Percentiles rank a stretch among this genome's conserved stretches.
These are phyloP conservation scores for Idaea straminata DNA, from an alignment of 2,888 invertebrate species.

Conservation along the genomic window DNA sequence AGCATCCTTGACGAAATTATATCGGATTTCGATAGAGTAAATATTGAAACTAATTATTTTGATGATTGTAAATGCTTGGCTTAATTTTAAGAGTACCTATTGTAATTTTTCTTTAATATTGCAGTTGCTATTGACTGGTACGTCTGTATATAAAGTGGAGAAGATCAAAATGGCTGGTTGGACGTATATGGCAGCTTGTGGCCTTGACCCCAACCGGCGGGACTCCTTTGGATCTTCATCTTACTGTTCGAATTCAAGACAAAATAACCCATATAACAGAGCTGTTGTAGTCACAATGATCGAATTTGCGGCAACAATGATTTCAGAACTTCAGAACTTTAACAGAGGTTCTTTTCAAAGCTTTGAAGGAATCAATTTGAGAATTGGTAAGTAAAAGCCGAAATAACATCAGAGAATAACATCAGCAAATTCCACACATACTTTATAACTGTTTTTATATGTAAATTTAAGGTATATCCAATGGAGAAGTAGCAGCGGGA, in stretches of 20 bases:
- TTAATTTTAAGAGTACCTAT: slow-evolving; percentile 5
- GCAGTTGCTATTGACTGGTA: slow-evolving; percentile 82
- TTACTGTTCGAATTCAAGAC: slow-evolving; percentile 33
- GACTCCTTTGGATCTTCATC: slow-evolving; percentile 76
- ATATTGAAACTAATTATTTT: background rate
- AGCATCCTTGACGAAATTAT: slow-evolving; percentile 93
- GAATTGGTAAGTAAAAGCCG: slow-evolving; percentile 81
- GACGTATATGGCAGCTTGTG: slow-evolving; percentile 98
- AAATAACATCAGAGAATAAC: background rate
- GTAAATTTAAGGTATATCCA: slow-evolving; percentile 86
- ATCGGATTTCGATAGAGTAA: slow-evolving; percentile 94
- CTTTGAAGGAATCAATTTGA: slow-evolving; percentile 82
- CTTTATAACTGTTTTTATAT: slow-evolving; percentile 18
- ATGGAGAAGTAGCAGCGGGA: slow-evolving; percentile 95
- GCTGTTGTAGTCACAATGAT: slow-evolving; percentile 73
- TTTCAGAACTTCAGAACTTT: slow-evolving; percentile 75
- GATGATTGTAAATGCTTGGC: slow-evolving; percentile 16
- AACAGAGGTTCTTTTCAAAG: slow-evolving; percentile 81
- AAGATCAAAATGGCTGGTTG: slow-evolving; percentile 98
- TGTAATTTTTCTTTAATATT: slow-evolving; percentile 5
- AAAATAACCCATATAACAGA: slow-evolving; percentile 60
- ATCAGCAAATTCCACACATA: background rate
- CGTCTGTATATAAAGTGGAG: slow-evolving; percentile 87
- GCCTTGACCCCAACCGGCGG: slow-evolving; percentile 87
- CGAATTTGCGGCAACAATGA: slow-evolving; percentile 75